phyloP scores from a whole-genome alignment of 2,797 vertebrate genomes.

The Thalassophryne amazonica region DNA sequence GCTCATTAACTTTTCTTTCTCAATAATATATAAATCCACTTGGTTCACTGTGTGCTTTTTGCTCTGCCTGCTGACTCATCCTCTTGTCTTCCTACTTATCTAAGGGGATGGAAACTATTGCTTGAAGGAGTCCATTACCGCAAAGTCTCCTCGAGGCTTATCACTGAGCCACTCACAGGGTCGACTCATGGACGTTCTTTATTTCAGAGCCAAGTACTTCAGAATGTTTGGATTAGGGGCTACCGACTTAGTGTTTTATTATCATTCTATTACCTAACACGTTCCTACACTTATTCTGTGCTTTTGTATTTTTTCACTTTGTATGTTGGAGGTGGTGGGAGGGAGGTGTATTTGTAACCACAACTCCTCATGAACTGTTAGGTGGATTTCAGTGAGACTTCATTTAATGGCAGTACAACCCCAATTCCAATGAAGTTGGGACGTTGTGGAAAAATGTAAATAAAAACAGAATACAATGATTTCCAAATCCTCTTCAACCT shows the following conservation, averaged over 20 bases:
- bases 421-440: too few species aligned
- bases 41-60: slow-evolving; percentile 14
- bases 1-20: neutral
- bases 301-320: neutral
- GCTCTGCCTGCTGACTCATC: slow-evolving; percentile 1
- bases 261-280: neutral
- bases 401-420: too few species aligned
- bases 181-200: slow-evolving; percentile 4
- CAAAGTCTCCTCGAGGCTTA: slow-evolving; percentile 25
- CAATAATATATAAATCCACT: too few species aligned
- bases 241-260: neutral
- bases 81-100: slow-evolving; percentile 35
- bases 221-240: slow-evolving; percentile 20
- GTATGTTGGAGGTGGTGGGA: too few species aligned
- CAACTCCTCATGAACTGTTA: too few species aligned
- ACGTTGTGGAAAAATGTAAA: too few species aligned
- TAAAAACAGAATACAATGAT: too few species aligned
- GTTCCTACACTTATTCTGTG: neutral
- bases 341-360: too few species aligned
- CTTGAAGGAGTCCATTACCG: slow-evolving; percentile 14
- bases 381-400: too few species aligned
- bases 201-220: slow-evolving; percentile 17
- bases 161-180: slow-evolving; percentile 16
- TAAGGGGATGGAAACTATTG: slow-evolving; percentile 38
- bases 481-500: too few species aligned